Conservation (phyloP, 2,797 vertebrate species). For the Acridotheres tristis region DNA sequence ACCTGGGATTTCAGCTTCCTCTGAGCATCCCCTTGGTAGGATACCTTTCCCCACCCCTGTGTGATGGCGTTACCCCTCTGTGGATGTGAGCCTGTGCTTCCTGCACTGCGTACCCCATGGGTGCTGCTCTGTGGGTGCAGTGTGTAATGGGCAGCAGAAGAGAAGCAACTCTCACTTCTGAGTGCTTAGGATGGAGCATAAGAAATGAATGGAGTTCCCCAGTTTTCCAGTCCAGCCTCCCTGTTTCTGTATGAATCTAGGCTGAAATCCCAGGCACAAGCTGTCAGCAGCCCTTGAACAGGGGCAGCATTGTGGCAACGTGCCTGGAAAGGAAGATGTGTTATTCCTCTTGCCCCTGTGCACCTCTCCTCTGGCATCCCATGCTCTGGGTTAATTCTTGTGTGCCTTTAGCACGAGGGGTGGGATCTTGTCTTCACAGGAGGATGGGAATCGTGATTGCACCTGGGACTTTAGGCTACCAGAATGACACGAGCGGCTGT, state of each 20-base stretch:
- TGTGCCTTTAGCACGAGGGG: neutral
- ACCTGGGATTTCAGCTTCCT: neutral
- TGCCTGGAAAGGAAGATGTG: neutral
- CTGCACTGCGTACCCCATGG: accelerated
- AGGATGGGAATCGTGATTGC: neutral
- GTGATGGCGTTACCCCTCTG: neutral
- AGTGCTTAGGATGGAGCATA: neutral
- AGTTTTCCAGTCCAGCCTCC: neutral
- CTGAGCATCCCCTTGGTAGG: too few species aligned
- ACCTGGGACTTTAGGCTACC: neutral
- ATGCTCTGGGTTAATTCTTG: neutral
- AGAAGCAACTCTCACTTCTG: neutral
- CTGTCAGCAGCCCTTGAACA: neutral
- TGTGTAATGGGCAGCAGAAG: neutral
- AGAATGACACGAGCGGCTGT: neutral
- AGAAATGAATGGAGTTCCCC: accelerated
- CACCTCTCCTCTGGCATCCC: neutral
- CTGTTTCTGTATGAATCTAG: neutral
- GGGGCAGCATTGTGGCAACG: neutral
- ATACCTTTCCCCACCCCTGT: neutral
- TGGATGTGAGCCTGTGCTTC: neutral
- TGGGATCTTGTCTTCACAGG: neutral
- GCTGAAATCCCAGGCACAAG: neutral
- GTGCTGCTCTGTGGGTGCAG: neutral
- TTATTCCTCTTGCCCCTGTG: neutral